A percentile compares a stretch with the other conserved stretches of the same genome.
Conservation (phyloP, 2,888 invertebrate species). For the Stenichneumon culpator region DNA sequence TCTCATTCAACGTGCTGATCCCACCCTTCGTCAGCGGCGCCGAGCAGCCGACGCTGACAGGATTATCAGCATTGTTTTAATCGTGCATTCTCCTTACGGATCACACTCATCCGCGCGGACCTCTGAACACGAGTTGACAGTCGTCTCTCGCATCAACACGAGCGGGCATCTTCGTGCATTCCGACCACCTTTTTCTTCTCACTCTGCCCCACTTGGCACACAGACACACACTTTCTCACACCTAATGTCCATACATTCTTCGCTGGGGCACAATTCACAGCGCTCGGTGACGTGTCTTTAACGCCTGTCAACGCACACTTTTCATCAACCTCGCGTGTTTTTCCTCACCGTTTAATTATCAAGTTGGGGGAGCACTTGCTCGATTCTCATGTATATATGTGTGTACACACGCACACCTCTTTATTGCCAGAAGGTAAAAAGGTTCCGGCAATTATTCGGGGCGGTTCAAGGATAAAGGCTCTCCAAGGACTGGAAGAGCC, state of each 20-base stretch:
- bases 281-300: neutral
- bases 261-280: neutral
- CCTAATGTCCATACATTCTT: neutral
- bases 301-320: neutral
- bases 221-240: neutral
- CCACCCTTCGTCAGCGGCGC: neutral
- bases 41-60: constrained; percentile 9
- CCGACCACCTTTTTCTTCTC: neutral
- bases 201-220: neutral
- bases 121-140: constrained; percentile 18
- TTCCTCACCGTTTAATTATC: neutral
- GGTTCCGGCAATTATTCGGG: constrained; percentile 10
- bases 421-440: neutral
- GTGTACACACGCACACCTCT: neutral
- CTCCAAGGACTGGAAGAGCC: constrained; percentile 1
- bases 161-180: constrained; percentile 32
- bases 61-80: constrained; percentile 32
- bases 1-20: neutral
- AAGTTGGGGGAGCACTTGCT: neutral
- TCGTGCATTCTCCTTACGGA: neutral
- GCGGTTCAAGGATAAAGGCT: constrained; percentile 13
- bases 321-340: neutral
- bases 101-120: neutral
- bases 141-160: constrained; percentile 32
- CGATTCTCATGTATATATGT: neutral